Evolutionary conservation across 1,140 invertebrate genomes (phyloP).

Genomic region (Rhynchophorus ferrugineus): DNA sequence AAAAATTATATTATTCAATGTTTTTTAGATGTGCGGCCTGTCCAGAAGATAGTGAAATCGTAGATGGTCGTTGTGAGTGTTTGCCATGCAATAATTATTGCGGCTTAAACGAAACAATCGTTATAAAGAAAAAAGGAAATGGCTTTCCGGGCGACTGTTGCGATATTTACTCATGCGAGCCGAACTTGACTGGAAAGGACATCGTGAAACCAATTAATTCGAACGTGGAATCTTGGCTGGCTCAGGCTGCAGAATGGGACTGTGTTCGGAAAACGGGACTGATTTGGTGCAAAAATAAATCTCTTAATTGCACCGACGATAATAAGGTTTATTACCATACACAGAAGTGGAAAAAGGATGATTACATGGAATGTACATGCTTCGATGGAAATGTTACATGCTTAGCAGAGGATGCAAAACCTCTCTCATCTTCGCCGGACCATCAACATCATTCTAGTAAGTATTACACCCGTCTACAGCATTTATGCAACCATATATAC

Average conservation of each 20-base stretch:
- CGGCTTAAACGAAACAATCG: constrained; percentile 25
- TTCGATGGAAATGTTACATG: constrained; percentile 39
- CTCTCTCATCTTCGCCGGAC: constrained; percentile 44
- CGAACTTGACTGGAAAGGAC: too few relatives aligned
- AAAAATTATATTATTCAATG: too few relatives aligned
- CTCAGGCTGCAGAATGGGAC: constrained; percentile 46
- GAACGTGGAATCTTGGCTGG: constrained; percentile 49
- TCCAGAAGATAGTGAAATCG: constrained; percentile 28
- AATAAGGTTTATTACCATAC: constrained; percentile 42
- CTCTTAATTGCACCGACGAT: constrained; percentile 21
- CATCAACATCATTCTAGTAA: constrained; percentile 1
- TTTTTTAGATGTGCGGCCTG: constrained; percentile 29
- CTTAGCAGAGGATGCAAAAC: too few relatives aligned
- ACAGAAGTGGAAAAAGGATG: constrained; percentile 49
- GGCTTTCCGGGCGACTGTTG: constrained; percentile 35
- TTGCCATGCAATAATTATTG: constrained; percentile 31
- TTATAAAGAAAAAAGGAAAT: constrained; percentile 26
- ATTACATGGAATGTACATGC: constrained; percentile 43
- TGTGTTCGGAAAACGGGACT: constrained; percentile 48
- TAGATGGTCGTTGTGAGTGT: constrained; percentile 37
- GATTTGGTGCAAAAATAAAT: constrained; percentile 22
- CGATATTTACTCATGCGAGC: constrained; percentile 33
- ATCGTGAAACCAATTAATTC: constrained; percentile 34
- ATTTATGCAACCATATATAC: constrained; percentile 11
- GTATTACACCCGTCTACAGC: neutral